These are phyloP conservation scores for Gallinago media DNA, from an alignment of 2,113 vertebrate genomes.

Conservation along the genomic window DNA sequence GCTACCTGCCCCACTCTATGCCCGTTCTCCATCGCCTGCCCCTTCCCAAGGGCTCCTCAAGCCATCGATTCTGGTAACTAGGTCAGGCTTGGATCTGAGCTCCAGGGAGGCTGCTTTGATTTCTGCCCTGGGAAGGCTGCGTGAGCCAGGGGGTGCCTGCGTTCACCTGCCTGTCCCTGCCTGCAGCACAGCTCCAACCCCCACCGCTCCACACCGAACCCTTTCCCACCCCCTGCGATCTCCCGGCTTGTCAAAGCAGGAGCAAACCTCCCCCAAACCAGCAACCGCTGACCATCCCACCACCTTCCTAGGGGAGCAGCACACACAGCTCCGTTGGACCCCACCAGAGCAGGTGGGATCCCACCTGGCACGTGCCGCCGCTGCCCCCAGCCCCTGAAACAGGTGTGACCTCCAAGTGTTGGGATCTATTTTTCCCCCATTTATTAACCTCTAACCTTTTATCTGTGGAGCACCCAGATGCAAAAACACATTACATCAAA, in stretches of 20 bases:
- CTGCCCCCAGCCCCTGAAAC: slow-evolving; percentile 14
- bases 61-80: neutral
- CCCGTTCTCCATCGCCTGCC: accelerated
- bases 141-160: neutral
- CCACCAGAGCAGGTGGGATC: slow-evolving; percentile 25
- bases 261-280: neutral
- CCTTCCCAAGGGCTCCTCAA: neutral
- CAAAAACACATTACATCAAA: slow-evolving; percentile 47
- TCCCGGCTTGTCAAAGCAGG: neutral
- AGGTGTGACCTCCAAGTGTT: slow-evolving; percentile 59
- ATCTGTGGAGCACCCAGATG: neutral
- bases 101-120: neutral
- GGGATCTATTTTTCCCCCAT: slow-evolving; percentile 1
- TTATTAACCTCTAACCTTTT: slow-evolving; percentile 66
- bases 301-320: accelerated
- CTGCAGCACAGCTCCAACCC: neutral
- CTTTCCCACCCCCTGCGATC: accelerated
- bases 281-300: neutral
- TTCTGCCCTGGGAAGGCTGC: neutral
- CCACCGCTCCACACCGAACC: accelerated
- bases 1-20: accelerated
- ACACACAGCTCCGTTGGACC: accelerated
- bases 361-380: accelerated
- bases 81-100: neutral
- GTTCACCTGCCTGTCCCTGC: neutral